Evolutionary conservation across 1,140 invertebrate species (phyloP), one percentile per base, ranked within the genome.

Genomic region (Drosophila ananassae): DNA sequence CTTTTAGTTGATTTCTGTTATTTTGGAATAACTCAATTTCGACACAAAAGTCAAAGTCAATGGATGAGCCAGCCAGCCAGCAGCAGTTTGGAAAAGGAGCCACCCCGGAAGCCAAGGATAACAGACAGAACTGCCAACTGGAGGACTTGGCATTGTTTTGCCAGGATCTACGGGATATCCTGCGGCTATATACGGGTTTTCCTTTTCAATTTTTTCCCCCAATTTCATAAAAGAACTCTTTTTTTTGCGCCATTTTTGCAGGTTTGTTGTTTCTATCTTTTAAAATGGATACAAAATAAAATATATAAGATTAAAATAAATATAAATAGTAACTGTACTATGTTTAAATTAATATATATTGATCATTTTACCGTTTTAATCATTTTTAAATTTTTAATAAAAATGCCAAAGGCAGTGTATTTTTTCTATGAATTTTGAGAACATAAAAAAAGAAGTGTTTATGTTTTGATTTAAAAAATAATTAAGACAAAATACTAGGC

Each of bases 11-110:
- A 46, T 62, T 46, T 41, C 50, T 13, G 51, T 57, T 55, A 73
- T 60, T 74, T 69, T 71, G 61, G 79, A 85, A 85, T 85, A 85
- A 85, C 82, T 85, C 82, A 87, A 85, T 44, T 85, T 84, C 87
- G 81, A 85, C 81, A 85, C 81, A 85, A 44, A 44, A 44, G 41
- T 85, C 81, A 85, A 85, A 44, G 41, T 85, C 81, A 85, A 85
- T 85, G 77, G 82, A 81, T 87, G 82, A 87, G 82, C 41, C 60
- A 44, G 57, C 41, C 60, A 44, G 57, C 41, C 54, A 46, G 53
- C 6, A 17, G 39, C n/a, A 17, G 17, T 44, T 9, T 5, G 13
- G 17, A 44, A 44, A 37, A 60, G 47, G 53, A 83, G 81, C 81
- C 81, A 85, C 77, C 81, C 81, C 81, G 81, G 82, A 84, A 85